These are phyloP conservation scores for Asarcornis scutulata DNA, from an alignment of 2,113 vertebrate genomes.

Conservation along the genomic window DNA sequence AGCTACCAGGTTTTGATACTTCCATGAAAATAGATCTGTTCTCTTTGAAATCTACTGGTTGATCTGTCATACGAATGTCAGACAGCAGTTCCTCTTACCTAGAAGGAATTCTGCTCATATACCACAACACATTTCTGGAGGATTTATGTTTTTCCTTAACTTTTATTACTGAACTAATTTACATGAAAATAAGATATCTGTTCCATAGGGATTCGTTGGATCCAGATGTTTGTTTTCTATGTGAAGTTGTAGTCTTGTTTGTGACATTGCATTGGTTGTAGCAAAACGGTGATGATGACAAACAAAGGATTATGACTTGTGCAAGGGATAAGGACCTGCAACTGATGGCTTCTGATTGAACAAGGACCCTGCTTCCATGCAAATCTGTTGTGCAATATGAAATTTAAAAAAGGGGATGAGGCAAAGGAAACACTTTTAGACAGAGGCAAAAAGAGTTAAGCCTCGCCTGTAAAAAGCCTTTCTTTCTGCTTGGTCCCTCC, in stretches of 20 bases:
- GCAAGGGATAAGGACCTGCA: not conserved
- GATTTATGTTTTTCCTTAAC: slow-evolving; percentile 30
- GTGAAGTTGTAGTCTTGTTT: slow-evolving; percentile 3
- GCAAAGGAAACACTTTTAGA: not conserved
- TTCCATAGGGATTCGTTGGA: not conserved
- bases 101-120: not conserved
- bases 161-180: slow-evolving; percentile 56
- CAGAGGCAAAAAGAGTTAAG: not conserved
- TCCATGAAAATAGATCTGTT: not conserved
- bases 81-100: not conserved
- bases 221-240: slow-evolving; percentile 44
- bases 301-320: slow-evolving; percentile 23
- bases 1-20: not conserved
- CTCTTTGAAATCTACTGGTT: not conserved
- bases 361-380: not conserved
- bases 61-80: not conserved
- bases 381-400: not conserved
- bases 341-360: not conserved
- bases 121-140: not conserved
- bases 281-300: not conserved
- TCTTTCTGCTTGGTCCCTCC: not conserved
- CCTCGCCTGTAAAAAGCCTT: not conserved
- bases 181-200: slow-evolving; percentile 27
- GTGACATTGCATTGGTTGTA: not conserved
- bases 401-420: not conserved